Evolutionary conservation across 2,113 vertebrate species (phyloP).

Genomic region (Sphyrna mokarran): DNA sequence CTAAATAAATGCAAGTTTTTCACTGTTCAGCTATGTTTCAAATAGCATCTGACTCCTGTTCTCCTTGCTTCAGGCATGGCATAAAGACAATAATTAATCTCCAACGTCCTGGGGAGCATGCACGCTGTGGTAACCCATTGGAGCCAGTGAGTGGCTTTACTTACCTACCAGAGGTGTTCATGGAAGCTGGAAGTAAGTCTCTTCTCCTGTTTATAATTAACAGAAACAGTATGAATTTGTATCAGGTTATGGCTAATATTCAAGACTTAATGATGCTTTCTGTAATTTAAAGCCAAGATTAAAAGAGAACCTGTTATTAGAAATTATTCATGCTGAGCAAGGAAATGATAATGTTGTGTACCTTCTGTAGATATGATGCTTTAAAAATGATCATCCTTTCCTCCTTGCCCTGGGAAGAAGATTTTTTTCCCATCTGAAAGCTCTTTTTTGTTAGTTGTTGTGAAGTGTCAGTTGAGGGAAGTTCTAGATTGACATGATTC

Average conservation of each 20-base stretch:
- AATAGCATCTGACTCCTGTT: constrained; percentile 12
- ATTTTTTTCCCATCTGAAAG: not conserved
- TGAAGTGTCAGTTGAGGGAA: not conserved
- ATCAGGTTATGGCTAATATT: not conserved
- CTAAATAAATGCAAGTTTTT: not conserved
- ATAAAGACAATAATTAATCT: constrained; percentile 93
- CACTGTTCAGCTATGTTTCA: not conserved
- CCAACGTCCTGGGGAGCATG: constrained; percentile 89
- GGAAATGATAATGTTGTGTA: not conserved
- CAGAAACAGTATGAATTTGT: constrained; percentile 43
- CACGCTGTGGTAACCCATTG: constrained; percentile 85
- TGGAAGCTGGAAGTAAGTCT: constrained; percentile 88
- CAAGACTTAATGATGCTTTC: not conserved
- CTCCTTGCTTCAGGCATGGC: constrained; percentile 61
- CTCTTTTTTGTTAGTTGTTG: not conserved
- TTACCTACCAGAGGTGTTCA: constrained; percentile 86
- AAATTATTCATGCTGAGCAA: not conserved
- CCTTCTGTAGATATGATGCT: not conserved
- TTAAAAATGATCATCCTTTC: not conserved
- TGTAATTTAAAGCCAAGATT: not conserved
- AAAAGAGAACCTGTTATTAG: not conserved
- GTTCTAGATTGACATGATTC: not conserved
- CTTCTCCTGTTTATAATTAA: constrained; percentile 49
- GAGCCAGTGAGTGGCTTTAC: constrained; percentile 88
- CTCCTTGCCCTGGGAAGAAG: not conserved